These are phyloP conservation scores for Tauraco hartlaubi DNA, from an alignment of 2,797 vertebrate species.

Conservation along the genomic window DNA sequence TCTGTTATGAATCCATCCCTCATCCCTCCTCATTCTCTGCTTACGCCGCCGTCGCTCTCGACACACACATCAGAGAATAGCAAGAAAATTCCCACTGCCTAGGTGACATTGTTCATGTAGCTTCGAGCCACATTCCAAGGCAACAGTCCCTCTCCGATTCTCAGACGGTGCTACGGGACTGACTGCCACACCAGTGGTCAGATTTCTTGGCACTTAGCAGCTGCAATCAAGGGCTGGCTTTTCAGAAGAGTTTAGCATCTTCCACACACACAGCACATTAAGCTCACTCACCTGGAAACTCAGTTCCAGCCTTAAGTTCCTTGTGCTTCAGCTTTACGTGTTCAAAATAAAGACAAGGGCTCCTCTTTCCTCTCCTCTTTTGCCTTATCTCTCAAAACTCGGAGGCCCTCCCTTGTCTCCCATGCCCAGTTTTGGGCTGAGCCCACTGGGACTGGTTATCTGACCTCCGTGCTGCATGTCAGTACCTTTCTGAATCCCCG, in stretches of 20 bases:
- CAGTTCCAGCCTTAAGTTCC: neutral
- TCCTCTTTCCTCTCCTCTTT: neutral
- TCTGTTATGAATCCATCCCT: neutral
- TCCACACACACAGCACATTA: fast-evolving
- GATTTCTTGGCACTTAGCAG: neutral
- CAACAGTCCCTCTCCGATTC: fast-evolving
- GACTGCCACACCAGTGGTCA: too few species aligned
- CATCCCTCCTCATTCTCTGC: neutral
- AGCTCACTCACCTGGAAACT: neutral
- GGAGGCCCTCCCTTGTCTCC: neutral
- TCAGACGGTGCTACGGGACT: fast-evolving
- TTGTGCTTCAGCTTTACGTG: neutral
- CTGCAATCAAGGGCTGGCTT: neutral
- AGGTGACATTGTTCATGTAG: fast-evolving
- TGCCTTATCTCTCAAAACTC: neutral
- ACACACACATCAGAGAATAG: neutral
- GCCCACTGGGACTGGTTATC: too few species aligned
- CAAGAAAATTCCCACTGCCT: neutral
- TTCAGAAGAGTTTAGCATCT: neutral
- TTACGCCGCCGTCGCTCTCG: fast-evolving
- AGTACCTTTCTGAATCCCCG: too few species aligned
- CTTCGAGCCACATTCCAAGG: neutral
- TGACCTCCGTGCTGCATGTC: fast-evolving
- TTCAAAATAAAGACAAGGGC: fast-evolving
- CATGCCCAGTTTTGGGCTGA: neutral